These are phyloP conservation scores for Chaenocephalus aceratus DNA, from an alignment of 2,113 vertebrate genomes.

Conservation along the genomic window DNA sequence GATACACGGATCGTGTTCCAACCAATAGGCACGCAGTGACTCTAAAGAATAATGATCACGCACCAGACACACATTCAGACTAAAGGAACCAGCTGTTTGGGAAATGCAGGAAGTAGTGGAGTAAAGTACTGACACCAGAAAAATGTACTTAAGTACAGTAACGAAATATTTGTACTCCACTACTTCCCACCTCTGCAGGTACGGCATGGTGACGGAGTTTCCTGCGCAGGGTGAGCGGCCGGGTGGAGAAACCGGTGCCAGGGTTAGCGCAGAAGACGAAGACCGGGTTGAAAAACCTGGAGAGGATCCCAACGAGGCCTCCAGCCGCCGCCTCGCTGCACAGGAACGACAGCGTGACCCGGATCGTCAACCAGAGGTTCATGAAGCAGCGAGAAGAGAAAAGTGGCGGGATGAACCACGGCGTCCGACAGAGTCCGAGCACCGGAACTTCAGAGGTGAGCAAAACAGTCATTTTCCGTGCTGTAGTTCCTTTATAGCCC, in stretches of 20 bases:
- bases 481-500: no score
- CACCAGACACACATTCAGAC: no score
- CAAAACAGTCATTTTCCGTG: not conserved
- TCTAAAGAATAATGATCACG: no score
- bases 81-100: no score
- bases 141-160: no score
- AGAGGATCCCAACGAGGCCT: constrained; percentile 74
- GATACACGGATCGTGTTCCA: no score
- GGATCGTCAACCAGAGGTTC: constrained; percentile 91
- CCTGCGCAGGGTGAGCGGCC: constrained; percentile 92
- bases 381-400: constrained; percentile 85
- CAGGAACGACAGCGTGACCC: constrained; percentile 86
- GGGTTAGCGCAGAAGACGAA: constrained; percentile 73
- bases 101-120: no score
- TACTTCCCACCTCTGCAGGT: constrained; percentile 44
- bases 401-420: constrained; percentile 45
- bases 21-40: no score
- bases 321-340: constrained; percentile 67
- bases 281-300: constrained; percentile 78
- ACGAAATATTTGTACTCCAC: no score
- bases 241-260: constrained; percentile 84
- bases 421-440: constrained; percentile 78
- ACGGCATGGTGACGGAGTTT: constrained; percentile 93
- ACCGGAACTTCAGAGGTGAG: constrained; percentile 87
- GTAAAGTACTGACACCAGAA: no score